These are phyloP conservation scores for Microplitis manilae DNA, from an alignment of 2,888 invertebrate species.

Conservation along the genomic window DNA sequence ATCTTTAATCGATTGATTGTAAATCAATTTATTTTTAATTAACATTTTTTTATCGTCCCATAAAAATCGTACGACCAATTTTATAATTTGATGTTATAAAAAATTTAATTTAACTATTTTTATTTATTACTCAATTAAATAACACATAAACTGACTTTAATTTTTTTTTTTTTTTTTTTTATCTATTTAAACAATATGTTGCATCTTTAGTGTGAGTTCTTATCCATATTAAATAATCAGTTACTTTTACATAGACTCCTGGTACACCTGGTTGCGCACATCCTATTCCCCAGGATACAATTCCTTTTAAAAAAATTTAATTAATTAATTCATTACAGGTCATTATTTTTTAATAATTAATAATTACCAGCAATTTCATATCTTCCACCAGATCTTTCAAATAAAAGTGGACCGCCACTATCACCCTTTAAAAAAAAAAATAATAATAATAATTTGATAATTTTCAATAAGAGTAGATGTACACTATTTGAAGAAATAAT, in stretches of 20 bases:
- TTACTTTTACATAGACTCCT: conserved; percentile 67
- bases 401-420: conserved; percentile 78
- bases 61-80: background rate
- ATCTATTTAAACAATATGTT: conserved; percentile 59
- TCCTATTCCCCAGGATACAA: conserved; percentile 80
- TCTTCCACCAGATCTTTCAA: conserved; percentile 73
- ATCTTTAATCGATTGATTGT: too few relatives aligned
- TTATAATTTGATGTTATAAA: conserved; percentile 4
- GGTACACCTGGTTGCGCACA: conserved; percentile 76
- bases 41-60: background rate
- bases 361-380: conserved; percentile 76
- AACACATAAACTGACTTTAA: background rate
- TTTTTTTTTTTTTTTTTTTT: conserved; percentile 17
- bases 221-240: conserved; percentile 66
- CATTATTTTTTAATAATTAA: conserved; percentile 31
- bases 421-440: conserved; percentile 74
- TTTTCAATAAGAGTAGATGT: too few relatives aligned
- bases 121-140: background rate
- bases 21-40: background rate
- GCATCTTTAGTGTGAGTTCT: conserved; percentile 61
- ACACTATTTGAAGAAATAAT: too few relatives aligned
- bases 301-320: conserved; percentile 69
- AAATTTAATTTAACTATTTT: background rate
- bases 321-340: conserved; percentile 7
- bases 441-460: too few relatives aligned